phyloP scores from a whole-genome alignment of 2,888 invertebrate species.

The Sphinx pinastri region DNA sequence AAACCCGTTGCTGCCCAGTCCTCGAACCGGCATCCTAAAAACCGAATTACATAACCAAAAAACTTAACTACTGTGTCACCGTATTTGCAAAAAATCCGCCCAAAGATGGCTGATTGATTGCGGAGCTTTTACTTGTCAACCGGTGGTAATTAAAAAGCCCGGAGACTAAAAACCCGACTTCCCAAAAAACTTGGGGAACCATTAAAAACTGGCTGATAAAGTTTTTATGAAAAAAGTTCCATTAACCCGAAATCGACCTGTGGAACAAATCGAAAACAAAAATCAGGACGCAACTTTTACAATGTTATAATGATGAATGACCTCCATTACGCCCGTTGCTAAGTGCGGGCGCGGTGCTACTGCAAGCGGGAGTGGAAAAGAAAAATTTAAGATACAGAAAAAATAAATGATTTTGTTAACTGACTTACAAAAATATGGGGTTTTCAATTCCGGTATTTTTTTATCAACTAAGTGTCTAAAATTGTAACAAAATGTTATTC shows the following conservation, averaged over 20 bases:
- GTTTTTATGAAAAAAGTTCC: slow-evolving; percentile 30
- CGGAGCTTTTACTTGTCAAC: background rate
- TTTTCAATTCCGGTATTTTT: background rate
- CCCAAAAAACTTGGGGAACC: slow-evolving; percentile 29
- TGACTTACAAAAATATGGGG: background rate
- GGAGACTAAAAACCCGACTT: slow-evolving; percentile 29
- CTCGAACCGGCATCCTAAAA: no score
- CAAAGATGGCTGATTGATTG: background rate
- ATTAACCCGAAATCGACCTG: slow-evolving; percentile 39
- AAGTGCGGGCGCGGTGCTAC: slow-evolving; percentile 17
- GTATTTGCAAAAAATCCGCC: background rate
- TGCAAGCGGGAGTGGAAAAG: slow-evolving; percentile 25
- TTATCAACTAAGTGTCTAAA: background rate
- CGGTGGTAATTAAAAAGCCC: background rate
- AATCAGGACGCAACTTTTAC: slow-evolving; percentile 39
- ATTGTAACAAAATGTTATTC: no score
- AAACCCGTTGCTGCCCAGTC: no score
- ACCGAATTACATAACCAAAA: background rate
- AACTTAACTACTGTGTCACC: no score
- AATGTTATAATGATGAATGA: slow-evolving; percentile 59
- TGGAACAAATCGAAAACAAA: slow-evolving; percentile 39
- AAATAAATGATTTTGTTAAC: background rate
- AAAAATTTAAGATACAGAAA: background rate
- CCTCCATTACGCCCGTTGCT: slow-evolving; percentile 26
- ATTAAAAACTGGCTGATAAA: slow-evolving; percentile 31